Evolutionary conservation across 2,888 invertebrate genomes (phyloP), one percentile per base, ranked within the genome.

Genomic region (Lymantria monacha): DNA sequence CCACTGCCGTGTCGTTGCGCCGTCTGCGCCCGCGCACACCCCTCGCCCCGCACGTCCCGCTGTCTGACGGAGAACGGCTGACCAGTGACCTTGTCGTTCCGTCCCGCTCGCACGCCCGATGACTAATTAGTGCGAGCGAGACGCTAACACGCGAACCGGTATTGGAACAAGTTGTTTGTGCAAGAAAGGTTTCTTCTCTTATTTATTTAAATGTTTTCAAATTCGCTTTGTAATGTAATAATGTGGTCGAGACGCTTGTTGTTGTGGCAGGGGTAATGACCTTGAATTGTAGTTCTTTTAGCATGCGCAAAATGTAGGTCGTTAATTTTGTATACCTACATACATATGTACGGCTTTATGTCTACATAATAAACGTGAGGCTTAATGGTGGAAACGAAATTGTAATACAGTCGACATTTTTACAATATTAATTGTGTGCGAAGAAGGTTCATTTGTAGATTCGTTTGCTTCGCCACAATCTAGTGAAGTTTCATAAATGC

Each of bases 81-180:
- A 87, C 86, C 86, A 81, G 85, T 87, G 89, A 90, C 90, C 90
- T 90, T 90, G 90, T 87, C 77, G 76, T 70, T 70, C 76, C 61
- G 58, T 86, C 85, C 65, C 82, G 52, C 76, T 87, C 77, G 55
- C 76, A 61, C 83, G 2, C 31, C 9, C 49, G 63, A 64, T 68
- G 53, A 70, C 67, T 63, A 60, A 57, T 60, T 59, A 13, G 79
- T 53, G 69, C 60, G 75, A 83, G 63, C 56, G 79, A 70, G 81
- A 79, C 58, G 58, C 60, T 59, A 58, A 69, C 63, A 69, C 59
- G 50, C 63, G 59, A 76, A 82, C 83, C 81, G 79, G 82, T 81
- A 79, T 77, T 74, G 72, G 68, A 80, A 80, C 83, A 74, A 84
- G 77, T 81, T 82, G 83, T 85, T 84, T 83, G 83, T 84, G 85